A percentile compares a stretch with the other conserved stretches of the same genome.
These are phyloP conservation scores for Halictus quadricinctus DNA, from an alignment of 2,888 invertebrate species.

Conservation along the genomic window DNA sequence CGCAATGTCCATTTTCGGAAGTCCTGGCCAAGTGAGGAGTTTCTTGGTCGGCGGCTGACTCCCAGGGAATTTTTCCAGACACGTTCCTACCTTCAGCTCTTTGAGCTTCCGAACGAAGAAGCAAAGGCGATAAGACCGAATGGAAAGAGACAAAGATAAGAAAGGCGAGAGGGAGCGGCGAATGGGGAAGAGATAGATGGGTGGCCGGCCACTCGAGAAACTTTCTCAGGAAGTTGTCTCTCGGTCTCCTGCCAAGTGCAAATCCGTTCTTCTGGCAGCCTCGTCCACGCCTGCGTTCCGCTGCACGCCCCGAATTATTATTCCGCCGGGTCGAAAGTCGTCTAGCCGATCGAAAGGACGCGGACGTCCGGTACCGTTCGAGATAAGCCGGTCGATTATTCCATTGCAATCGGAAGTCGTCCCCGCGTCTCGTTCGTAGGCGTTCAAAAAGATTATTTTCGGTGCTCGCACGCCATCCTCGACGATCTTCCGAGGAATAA, in stretches of 20 bases:
- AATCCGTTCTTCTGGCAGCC: constrained; percentile 64
- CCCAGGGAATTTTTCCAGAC: constrained; percentile 65
- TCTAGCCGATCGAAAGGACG: constrained; percentile 31
- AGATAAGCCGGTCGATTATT: constrained; percentile 40
- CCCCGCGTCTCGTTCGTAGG: constrained; percentile 10
- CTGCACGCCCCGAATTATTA: constrained; percentile 64
- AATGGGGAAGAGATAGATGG: constrained; percentile 46
- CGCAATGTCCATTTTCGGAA: constrained; percentile 46
- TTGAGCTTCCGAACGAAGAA: constrained; percentile 57
- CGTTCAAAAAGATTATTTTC: background rate
- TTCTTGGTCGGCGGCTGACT: constrained; percentile 4
- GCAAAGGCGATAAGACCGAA: constrained; percentile 44
- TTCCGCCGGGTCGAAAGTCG: constrained; percentile 52
- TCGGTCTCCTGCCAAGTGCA: constrained; percentile 63
- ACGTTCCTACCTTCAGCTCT: constrained; percentile 65
- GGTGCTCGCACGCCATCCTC: background rate
- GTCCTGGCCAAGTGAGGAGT: constrained; percentile 13
- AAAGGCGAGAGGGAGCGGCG: constrained; percentile 19
- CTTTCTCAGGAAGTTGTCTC: constrained; percentile 69
- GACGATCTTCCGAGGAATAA: background rate
- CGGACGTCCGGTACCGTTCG: background rate
- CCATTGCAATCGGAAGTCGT: constrained; percentile 17
- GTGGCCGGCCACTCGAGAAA: constrained; percentile 59
- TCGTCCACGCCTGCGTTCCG: constrained; percentile 37
- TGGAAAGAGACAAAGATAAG: constrained; percentile 54